A percentile compares a stretch with the other conserved stretches of the same genome.
These are phyloP conservation scores for Melanotaenia nigrans DNA, from an alignment of 2,797 vertebrate genomes.

Conservation along the genomic window DNA sequence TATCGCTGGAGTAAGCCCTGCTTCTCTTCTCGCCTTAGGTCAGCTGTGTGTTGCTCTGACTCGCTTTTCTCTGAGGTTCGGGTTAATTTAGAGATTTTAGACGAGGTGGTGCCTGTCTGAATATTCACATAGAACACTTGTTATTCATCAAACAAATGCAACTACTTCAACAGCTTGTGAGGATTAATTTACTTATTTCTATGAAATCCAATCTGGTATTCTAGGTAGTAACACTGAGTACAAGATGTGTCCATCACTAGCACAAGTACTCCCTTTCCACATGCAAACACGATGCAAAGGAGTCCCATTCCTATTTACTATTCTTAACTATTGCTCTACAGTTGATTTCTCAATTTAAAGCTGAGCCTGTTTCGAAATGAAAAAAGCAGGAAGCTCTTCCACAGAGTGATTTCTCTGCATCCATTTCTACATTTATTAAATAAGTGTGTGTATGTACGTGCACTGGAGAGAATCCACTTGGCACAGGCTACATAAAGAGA, in stretches of 20 bases:
- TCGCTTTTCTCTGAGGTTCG: background rate
- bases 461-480: background rate
- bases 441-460: background rate
- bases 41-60: background rate
- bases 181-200: background rate
- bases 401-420: conserved; percentile 32
- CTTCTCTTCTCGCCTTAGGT: background rate
- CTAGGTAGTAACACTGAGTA: background rate
- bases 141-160: background rate
- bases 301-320: conserved; percentile 14
- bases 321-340: conserved; percentile 18
- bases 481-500: background rate
- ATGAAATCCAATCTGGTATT: background rate
- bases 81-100: background rate
- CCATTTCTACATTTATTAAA: conserved; percentile 22
- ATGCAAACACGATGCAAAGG: conserved; percentile 27
- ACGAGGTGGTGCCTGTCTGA: background rate
- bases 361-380: conserved; percentile 16
- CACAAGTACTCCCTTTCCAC: conserved; percentile 1
- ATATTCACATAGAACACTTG: background rate
- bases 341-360: conserved; percentile 37
- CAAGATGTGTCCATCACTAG: background rate
- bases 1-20: too few relatives aligned
- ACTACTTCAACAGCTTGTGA: background rate
- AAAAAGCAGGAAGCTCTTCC: conserved; percentile 14